A percentile compares a stretch with the other conserved stretches of the same genome.
Conservation (phyloP, 2,797 vertebrate species). For the Enteromius unitaeniatus region DNA sequence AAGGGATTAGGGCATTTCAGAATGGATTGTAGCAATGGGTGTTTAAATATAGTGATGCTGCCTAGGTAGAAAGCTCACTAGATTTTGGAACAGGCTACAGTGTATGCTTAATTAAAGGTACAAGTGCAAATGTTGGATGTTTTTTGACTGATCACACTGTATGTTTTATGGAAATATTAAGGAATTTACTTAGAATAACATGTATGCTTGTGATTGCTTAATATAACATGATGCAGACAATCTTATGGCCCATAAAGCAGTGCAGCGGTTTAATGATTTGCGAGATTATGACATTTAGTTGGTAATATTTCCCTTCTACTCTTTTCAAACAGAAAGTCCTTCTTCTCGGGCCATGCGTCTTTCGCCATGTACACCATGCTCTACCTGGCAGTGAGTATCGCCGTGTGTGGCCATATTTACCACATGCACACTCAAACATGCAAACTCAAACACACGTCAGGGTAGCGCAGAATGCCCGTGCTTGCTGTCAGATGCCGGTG, state of each 20-base stretch:
- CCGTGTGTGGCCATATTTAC: conserved; percentile 18
- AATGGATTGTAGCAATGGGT: background rate
- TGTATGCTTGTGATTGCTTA: background rate
- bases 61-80: background rate
- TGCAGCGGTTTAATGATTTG: conserved; percentile 35
- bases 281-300: conserved; percentile 19
- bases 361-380: conserved; percentile 85
- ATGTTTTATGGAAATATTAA: conserved; percentile 8
- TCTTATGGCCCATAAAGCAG: conserved; percentile 49
- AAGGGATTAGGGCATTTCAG: background rate
- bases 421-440: conserved; percentile 34
- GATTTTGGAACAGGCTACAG: conserved; percentile 7
- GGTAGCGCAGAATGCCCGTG: conserved; percentile 31
- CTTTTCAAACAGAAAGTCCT: conserved; percentile 81
- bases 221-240: conserved; percentile 19
- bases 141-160: background rate
- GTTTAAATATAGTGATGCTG: background rate
- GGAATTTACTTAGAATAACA: background rate
- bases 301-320: conserved; percentile 29
- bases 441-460: conserved; percentile 15
- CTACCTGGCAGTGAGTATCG: conserved; percentile 81
- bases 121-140: background rate
- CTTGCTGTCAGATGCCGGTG: conserved; percentile 27
- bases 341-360: conserved; percentile 84
- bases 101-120: background rate